Conservation (phyloP, 2,797 vertebrate genomes). For the Cuculus canorus region DNA sequence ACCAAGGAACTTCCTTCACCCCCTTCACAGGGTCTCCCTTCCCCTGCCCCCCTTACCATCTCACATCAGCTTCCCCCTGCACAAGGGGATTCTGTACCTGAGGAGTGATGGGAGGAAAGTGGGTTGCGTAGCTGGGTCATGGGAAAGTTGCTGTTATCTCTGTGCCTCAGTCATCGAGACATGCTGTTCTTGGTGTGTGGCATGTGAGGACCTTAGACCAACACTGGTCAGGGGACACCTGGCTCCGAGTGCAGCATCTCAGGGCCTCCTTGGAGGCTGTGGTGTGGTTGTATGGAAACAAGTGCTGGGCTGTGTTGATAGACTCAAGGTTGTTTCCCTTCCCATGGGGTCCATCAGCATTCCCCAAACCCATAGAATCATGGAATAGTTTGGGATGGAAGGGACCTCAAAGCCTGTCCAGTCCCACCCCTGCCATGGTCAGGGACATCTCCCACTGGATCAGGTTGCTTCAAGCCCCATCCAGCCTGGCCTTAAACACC, state of each 20-base stretch:
- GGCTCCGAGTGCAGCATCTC: background rate
- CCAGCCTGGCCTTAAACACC: no score
- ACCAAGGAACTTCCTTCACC: background rate
- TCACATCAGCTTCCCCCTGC: accelerated
- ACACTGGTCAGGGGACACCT: accelerated
- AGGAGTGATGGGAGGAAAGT: accelerated
- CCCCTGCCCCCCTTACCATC: background rate
- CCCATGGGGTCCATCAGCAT: no score
- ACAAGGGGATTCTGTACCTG: accelerated
- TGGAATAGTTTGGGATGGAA: no score
- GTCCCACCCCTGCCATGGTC: no score
- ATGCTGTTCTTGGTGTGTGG: background rate
- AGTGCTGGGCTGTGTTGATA: accelerated
- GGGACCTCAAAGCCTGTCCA: no score
- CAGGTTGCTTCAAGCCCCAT: no score
- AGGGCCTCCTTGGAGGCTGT: background rate
- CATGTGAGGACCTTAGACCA: background rate
- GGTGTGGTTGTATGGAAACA: background rate
- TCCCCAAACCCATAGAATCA: no score
- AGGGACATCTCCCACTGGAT: no score
- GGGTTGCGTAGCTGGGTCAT: background rate
- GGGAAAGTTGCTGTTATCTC: background rate
- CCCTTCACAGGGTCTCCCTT: no score
- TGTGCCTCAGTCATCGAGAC: background rate
- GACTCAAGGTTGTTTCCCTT: background rate